phyloP scores from a whole-genome alignment of 2,797 vertebrate genomes.

The Bothrops alternatus region DNA sequence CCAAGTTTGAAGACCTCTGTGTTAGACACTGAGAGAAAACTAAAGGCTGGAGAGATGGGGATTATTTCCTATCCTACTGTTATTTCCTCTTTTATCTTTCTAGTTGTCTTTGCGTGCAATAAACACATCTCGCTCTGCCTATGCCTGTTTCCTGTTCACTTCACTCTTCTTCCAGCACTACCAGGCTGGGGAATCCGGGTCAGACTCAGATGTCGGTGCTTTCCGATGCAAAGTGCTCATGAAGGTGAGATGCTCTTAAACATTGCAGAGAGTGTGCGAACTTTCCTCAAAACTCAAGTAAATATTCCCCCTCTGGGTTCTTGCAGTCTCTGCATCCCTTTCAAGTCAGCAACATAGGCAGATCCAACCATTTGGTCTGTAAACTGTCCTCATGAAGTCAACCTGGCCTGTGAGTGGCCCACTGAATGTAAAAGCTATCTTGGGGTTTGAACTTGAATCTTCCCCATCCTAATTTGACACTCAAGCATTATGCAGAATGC shows the following conservation, averaged over 20 bases:
- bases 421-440: background rate
- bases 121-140: slow-evolving; percentile 91
- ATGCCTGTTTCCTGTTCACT: slow-evolving; percentile 88
- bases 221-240: slow-evolving; percentile 89
- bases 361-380: background rate
- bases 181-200: slow-evolving; percentile 38
- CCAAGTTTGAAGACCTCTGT: background rate
- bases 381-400: background rate
- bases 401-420: background rate
- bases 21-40: background rate
- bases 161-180: slow-evolving; percentile 90
- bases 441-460: background rate
- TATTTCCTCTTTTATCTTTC: background rate
- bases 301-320: background rate
- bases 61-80: background rate
- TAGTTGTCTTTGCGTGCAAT: slow-evolving; percentile 87
- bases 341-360: background rate
- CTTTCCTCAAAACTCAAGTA: background rate
- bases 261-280: background rate
- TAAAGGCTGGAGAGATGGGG: background rate
- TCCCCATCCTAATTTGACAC: background rate
- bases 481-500: background rate
- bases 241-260: slow-evolving; percentile 76
- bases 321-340: background rate
- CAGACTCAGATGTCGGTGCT: slow-evolving; percentile 30